A percentile compares a stretch with the other conserved stretches of the same genome.
phyloP scores from a whole-genome alignment of 2,113 vertebrate genomes.

The Silurus asotus region DNA sequence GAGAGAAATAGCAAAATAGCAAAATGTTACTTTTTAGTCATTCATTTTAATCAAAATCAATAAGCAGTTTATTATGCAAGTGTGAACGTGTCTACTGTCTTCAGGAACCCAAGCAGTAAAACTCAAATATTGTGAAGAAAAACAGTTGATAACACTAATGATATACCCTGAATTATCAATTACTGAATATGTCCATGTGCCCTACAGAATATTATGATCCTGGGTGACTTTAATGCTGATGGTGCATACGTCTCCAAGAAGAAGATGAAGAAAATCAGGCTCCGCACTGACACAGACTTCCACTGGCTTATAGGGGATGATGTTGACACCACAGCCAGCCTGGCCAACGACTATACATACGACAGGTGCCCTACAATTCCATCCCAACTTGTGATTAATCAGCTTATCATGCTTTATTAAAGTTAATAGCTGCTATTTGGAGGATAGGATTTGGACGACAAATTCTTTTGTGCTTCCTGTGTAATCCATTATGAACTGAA shows the following conservation, averaged over 20 bases:
- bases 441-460: background rate
- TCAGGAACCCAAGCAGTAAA: background rate
- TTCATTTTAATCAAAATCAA: background rate
- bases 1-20: no score
- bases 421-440: background rate
- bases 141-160: background rate
- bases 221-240: conserved; percentile 73
- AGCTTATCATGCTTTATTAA: background rate
- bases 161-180: background rate
- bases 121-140: background rate
- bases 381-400: background rate
- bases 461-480: background rate
- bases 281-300: conserved; percentile 62
- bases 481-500: background rate
- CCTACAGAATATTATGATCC: conserved; percentile 70
- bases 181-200: background rate
- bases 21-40: no score
- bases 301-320: conserved; percentile 73
- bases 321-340: conserved; percentile 66
- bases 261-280: conserved; percentile 61
- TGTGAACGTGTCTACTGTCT: background rate
- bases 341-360: conserved; percentile 64
- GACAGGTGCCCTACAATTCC: conserved; percentile 57
- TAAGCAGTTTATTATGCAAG: background rate
- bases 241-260: conserved; percentile 58